Conservation (phyloP, 2,888 invertebrate species). For the Dascillus cervinus region DNA sequence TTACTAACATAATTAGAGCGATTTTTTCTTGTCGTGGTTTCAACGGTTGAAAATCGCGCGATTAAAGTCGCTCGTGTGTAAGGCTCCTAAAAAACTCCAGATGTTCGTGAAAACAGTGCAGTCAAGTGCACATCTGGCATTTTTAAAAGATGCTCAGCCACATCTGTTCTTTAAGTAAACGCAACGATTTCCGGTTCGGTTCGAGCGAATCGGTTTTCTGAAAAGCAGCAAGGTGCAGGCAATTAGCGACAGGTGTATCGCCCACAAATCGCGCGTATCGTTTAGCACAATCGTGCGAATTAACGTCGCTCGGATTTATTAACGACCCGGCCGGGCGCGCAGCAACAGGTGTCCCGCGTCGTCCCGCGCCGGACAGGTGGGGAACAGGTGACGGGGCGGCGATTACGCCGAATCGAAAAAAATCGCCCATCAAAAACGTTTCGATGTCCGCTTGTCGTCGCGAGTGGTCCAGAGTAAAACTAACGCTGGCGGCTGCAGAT, state of each 20-base stretch:
- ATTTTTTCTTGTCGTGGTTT: too few species aligned
- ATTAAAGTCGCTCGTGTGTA: constrained; percentile 4
- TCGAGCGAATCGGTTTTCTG: constrained; percentile 7
- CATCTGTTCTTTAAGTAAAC: constrained; percentile 15
- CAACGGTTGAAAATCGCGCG: too few species aligned
- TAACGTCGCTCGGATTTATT: too few species aligned
- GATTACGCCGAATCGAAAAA: too few species aligned
- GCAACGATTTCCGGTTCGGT: too few species aligned
- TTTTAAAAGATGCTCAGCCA: constrained; percentile 13
- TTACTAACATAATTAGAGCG: too few species aligned
- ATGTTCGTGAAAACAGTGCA: constrained; percentile 17
- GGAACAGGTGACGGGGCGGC: constrained; percentile 17
- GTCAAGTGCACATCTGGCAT: constrained; percentile 21
- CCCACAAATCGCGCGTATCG: constrained; percentile 12
- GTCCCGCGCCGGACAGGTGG: constrained; percentile 12
- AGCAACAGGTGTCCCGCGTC: constrained; percentile 6
- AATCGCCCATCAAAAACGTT: too few species aligned
- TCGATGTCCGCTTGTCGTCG: not conserved
- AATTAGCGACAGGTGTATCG: constrained; percentile 16
- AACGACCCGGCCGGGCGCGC: too few species aligned
- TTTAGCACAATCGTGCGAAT: constrained; percentile 12
- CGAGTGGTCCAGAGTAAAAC: not conserved
- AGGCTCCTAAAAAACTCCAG: constrained; percentile 8
- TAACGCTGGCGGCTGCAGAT: constrained; percentile 21
- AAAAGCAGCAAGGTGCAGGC: constrained; percentile 7